Percentiles rank a stretch among this genome's conserved stretches.
Evolutionary conservation across 2,797 vertebrate genomes (phyloP).

Genomic region (Loris lydekkerianus): DNA sequence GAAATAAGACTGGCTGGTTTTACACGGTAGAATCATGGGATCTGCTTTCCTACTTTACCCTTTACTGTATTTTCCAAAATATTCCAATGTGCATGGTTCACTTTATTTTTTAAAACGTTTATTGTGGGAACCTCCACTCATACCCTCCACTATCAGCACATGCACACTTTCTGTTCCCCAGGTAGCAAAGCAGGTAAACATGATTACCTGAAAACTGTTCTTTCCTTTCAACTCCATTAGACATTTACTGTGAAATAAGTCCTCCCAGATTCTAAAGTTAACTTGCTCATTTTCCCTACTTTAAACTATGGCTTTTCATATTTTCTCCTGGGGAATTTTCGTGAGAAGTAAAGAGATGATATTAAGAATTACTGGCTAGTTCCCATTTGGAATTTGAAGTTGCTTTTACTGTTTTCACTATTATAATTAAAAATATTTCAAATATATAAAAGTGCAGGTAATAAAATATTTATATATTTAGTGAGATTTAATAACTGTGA

Average conservation of each 20-base stretch:
- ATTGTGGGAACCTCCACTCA: background rate
- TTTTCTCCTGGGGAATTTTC: slow-evolving; percentile 29
- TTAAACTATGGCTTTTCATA: background rate
- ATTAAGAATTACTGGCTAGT: background rate
- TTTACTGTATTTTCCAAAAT: slow-evolving; percentile 49
- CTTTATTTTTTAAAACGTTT: background rate
- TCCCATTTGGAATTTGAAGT: background rate
- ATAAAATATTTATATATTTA: background rate
- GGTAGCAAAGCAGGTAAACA: background rate
- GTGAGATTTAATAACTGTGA: background rate
- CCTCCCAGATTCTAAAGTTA: background rate
- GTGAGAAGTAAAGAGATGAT: background rate
- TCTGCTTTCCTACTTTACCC: background rate
- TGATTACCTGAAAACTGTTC: background rate
- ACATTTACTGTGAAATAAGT: background rate
- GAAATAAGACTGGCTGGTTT: slow-evolving; percentile 62
- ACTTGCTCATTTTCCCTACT: background rate
- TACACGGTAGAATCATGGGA: background rate
- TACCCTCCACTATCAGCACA: background rate
- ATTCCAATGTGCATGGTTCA: background rate
- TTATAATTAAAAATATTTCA: slow-evolving; percentile 24
- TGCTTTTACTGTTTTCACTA: background rate
- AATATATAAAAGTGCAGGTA: background rate
- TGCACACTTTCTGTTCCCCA: background rate
- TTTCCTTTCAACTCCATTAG: background rate